Evolutionary conservation across 2,113 vertebrate species (phyloP), one percentile per base, ranked within the genome.

Genomic region (Carassius gibelio): DNA sequence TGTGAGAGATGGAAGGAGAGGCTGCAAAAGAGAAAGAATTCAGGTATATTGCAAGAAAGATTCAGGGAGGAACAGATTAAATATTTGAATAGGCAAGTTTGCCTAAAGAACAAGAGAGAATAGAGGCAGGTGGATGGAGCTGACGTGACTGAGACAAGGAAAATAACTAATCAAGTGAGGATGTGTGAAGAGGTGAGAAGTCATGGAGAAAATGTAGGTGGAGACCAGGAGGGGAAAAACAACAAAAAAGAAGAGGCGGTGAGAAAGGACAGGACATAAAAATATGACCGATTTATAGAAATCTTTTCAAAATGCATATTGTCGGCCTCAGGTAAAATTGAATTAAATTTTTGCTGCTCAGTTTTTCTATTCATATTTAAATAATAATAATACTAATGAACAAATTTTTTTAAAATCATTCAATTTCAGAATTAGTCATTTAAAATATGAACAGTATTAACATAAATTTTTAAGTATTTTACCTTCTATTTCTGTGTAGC

Each of bases 21-120:
- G 4, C 19, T 23, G 55, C 15, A 78, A 23, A 79, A 78, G 52
- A 61, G 30, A 1, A 3, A 38, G 55, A 78, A n/a, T 57, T 78
- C 52, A 78, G 10, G 34, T 78, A 17, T 79, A 79, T 79, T 15
- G 19, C 34, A 79, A 61, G 55, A 61, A 79, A 61, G 76, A 61
- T n/a, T 42, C 1, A 61, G 76, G 21, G 10, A 78, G 57, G 9
- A 78, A 13, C 19, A 61, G 19, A 61, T 61, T 5, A n/a, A 61
- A 42, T 61, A 61, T 78, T 61, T 61, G 19, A 61, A 61, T 42
- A 77, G 52, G 2, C 8, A 14, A 0, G 57, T 79, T 79, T 79
- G 55, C 34, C 30, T 1, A 23, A 59, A 34, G 26, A 78, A 23
- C 19, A 14, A 85, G 30, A 45, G n/a, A 78, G 34, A 85, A 66